Evolutionary conservation across 2,797 vertebrate species (phyloP).

Genomic region (Rousettus madagascariensis): DNA sequence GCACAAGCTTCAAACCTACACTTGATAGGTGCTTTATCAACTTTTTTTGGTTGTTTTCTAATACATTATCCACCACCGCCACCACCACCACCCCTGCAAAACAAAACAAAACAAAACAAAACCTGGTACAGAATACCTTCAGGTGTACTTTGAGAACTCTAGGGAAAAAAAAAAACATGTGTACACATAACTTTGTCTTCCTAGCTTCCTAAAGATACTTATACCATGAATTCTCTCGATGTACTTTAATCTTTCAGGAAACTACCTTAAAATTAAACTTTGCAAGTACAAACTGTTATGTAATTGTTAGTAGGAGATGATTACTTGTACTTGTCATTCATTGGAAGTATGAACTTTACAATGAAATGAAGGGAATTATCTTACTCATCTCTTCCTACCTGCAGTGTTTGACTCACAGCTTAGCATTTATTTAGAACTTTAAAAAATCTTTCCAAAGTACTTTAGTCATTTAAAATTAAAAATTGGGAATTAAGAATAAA

Average conservation of each 20-base stretch:
- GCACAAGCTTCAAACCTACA: neutral
- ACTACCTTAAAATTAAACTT: constrained; percentile 27
- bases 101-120: too few species aligned
- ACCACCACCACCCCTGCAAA: too few species aligned
- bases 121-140: neutral
- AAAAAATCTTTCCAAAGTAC: neutral
- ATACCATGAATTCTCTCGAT: neutral
- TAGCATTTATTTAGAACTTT: constrained; percentile 42
- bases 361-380: constrained; percentile 14
- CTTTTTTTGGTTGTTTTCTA: neutral
- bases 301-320: constrained; percentile 42
- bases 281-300: constrained; percentile 28
- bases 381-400: constrained; percentile 55
- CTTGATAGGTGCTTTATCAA: neutral
- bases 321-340: constrained; percentile 50
- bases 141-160: neutral
- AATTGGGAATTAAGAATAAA: constrained; percentile 19
- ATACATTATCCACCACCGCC: neutral
- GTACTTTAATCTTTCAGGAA: constrained; percentile 26
- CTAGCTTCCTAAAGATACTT: neutral
- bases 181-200: neutral
- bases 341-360: neutral
- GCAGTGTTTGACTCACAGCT: constrained; percentile 62
- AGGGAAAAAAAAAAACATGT: neutral
- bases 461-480: constrained; percentile 43